Percentiles rank a stretch among this genome's conserved stretches.
phyloP scores from a whole-genome alignment of 2,113 vertebrate genomes.

The Alligator sinensis region DNA sequence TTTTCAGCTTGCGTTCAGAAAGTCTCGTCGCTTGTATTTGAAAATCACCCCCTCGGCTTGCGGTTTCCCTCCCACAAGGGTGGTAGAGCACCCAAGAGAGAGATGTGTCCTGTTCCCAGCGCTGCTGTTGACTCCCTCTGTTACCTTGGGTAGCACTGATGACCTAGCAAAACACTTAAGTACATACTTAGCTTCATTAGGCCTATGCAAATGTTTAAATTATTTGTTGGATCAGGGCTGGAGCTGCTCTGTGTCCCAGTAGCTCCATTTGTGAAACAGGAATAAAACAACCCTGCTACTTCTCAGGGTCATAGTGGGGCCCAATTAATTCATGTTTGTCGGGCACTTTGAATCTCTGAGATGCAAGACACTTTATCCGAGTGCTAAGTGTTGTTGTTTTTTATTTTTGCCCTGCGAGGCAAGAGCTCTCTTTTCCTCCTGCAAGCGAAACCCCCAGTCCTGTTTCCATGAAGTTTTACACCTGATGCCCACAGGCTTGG shows the following conservation, averaged over 20 bases:
- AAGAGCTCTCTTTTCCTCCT: neutral
- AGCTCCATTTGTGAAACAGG: neutral
- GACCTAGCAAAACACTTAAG: neutral
- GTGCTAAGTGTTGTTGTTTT: neutral
- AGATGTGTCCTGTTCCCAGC: neutral
- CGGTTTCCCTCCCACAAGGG: neutral
- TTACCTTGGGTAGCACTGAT: fast-evolving
- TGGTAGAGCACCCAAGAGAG: neutral
- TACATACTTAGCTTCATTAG: fast-evolving
- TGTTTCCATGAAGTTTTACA: fast-evolving
- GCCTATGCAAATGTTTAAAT: fast-evolving
- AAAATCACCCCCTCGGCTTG: constrained; percentile 1
- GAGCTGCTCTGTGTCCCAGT: fast-evolving
- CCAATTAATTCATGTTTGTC: neutral
- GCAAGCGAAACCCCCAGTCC: fast-evolving
- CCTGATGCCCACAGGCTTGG: neutral
- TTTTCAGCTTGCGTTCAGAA: constrained; percentile 1
- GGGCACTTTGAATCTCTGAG: neutral
- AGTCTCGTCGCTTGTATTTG: neutral
- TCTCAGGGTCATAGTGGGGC: neutral
- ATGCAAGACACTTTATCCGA: fast-evolving
- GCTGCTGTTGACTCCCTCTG: neutral
- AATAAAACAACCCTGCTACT: neutral
- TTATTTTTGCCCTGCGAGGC: neutral
- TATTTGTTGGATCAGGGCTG: fast-evolving